phyloP scores from a whole-genome alignment of 2,888 invertebrate species.

The Heliconius sara region DNA sequence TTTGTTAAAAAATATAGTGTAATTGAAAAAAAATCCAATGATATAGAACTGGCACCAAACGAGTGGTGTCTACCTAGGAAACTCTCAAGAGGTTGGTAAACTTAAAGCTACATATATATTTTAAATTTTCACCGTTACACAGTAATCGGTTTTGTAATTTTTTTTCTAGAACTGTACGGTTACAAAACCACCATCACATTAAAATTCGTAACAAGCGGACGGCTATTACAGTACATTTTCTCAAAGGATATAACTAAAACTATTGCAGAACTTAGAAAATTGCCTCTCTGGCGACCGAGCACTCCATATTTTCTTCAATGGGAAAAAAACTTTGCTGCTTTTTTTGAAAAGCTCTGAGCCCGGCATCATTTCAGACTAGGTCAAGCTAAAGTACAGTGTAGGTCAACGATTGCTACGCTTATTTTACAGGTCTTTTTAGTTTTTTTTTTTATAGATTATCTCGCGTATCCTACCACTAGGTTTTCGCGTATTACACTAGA shows the following conservation, averaged over 20 bases:
- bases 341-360: slow-evolving; percentile 23
- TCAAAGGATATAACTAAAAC: background rate
- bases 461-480: too few relatives aligned
- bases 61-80: too few relatives aligned
- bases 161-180: background rate
- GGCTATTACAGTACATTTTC: background rate
- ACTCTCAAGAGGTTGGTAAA: background rate
- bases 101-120: background rate
- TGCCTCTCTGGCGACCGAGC: background rate
- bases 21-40: too few relatives aligned
- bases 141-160: background rate
- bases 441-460: background rate
- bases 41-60: too few relatives aligned
- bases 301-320: slow-evolving; percentile 24
- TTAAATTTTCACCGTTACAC: background rate
- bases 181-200: background rate
- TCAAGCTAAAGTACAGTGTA: slow-evolving; percentile 18
- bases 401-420: background rate
- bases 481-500: too few relatives aligned
- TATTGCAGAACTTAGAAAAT: background rate
- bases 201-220: background rate
- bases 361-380: slow-evolving; percentile 29
- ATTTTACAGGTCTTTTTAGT: background rate
- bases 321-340: slow-evolving; percentile 12
- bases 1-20: too few relatives aligned